Base-by-base conservation (phyloP, 2,113 vertebrate genomes). In the Spea bombifrons region DNA sequence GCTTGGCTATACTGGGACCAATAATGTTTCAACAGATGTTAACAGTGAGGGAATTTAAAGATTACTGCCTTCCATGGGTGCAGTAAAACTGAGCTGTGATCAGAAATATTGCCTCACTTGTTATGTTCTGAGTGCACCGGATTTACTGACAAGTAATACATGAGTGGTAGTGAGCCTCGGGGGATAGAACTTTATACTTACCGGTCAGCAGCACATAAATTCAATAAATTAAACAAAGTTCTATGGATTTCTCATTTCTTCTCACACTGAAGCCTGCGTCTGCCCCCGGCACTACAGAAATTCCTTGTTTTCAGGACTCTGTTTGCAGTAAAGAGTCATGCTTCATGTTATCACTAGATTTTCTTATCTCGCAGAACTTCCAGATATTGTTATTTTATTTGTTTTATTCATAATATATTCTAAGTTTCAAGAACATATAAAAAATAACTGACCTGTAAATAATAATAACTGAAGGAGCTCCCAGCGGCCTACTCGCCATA, bases 21-120 rank as follows among this genome's bases (percentile, higher is more conserved):
- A 94, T 99, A 97, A 98, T 90, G 93, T 92, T 92, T 88, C 92
- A 96, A 93, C 96, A 98, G 96, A 96, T 98, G 96, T 96, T 95
- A 95, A 94, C 96, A 96, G 94, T 94, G 95, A 92, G 92, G 93
- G 93, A 87, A 92, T 96, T 96, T 95, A 95, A 96, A 95, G 94
- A 97, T 96, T 94, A 92, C 93, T 87, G 92, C 90, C 91, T 92
- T 95, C 92, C 94, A 91, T 88, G 93, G 92, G 92, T 91, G 93
- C 87, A 93, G 92, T 97, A 96, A 99, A 96, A 93, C 90, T 95
- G 94, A 94, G 82, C 87, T 89, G 94, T 94, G 96, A 97, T 84
- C 87, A 90, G 91, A 90, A 91, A 93, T 92, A 94, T 93, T 94
- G 92, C 94, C 66, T 80, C 87, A 90, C 88, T 87, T 92, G 92